phyloP scores from a whole-genome alignment of 30 jellyfish, hydroid and myxozoan species.

The Hydra vulgaris region DNA sequence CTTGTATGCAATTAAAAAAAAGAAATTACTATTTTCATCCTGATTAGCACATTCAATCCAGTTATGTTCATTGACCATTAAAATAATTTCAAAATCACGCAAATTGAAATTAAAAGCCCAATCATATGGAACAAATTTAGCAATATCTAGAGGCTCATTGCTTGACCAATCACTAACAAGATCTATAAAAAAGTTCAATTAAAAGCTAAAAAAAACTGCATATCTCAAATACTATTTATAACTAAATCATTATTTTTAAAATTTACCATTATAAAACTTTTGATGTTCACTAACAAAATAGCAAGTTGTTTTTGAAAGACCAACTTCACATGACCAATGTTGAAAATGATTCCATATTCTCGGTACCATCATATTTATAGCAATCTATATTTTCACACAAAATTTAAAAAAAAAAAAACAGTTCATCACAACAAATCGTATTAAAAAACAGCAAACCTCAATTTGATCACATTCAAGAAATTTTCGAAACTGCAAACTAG shows the following conservation, averaged over 20 bases:
- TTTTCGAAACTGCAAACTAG: conserved; percentile 71
- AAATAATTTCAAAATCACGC: conserved; percentile 73
- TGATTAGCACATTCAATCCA: conserved; percentile 95
- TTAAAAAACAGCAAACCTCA: conserved; percentile 41
- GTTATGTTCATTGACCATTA: conserved; percentile 68
- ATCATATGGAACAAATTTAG: conserved; percentile 84
- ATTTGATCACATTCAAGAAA: conserved; percentile 57
- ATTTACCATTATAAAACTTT: conserved; percentile 51
- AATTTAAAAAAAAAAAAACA: not conserved
- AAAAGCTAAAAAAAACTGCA: not conserved
- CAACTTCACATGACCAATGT: conserved; percentile 85
- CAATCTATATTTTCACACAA: conserved; percentile 40
- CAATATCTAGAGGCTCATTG: conserved; percentile 83
- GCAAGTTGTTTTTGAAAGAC: conserved; percentile 53
- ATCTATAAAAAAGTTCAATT: conserved; percentile 32
- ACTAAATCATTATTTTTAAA: not conserved
- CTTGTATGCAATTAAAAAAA: too few relatives aligned
- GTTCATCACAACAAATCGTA: not conserved
- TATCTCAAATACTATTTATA: not conserved
- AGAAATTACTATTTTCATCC: conserved; percentile 64
- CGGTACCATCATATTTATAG: conserved; percentile 79
- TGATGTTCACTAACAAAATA: conserved; percentile 57
- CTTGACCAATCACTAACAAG: conserved; percentile 80
- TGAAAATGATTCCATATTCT: conserved; percentile 96
- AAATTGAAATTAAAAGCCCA: conserved; percentile 83